A percentile compares a stretch with the other conserved stretches of the same genome.
These are phyloP conservation scores for Daubentonia madagascariensis DNA, from an alignment of 2,113 vertebrate genomes.

Conservation along the genomic window DNA sequence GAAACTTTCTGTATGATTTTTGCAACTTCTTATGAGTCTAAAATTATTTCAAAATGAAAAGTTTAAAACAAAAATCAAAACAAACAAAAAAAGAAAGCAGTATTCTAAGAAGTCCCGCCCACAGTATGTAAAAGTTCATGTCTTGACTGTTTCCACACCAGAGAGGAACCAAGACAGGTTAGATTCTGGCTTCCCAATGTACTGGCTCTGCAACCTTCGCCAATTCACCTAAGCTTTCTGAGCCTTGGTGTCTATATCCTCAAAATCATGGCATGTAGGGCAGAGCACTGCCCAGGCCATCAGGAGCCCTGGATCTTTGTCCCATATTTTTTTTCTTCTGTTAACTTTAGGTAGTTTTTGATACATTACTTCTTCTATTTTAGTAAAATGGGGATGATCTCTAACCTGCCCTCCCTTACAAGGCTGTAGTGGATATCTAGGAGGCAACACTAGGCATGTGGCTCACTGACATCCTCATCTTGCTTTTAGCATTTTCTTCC, in stretches of 20 bases:
- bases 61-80: slow-evolving; percentile 33
- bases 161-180: neutral
- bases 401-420: neutral
- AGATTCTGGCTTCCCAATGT: neutral
- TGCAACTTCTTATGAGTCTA: neutral
- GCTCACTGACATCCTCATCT: slow-evolving; percentile 62
- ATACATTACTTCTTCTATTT: neutral
- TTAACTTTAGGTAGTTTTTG: neutral
- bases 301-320: neutral
- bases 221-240: slow-evolving; percentile 10
- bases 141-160: neutral
- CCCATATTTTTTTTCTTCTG: neutral
- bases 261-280: neutral
- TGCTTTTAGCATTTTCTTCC: slow-evolving; percentile 74
- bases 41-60: slow-evolving; percentile 39
- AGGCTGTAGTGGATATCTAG: neutral
- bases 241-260: neutral
- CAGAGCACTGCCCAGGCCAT: neutral
- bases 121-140: neutral
- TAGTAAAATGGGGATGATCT: neutral
- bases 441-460: slow-evolving; percentile 74
- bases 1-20: neutral
- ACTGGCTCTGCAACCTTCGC: neutral
- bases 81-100: neutral
- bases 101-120: slow-evolving; percentile 8